phyloP scores from a whole-genome alignment of 2,797 vertebrate genomes.

The Muscicapa comitata region DNA sequence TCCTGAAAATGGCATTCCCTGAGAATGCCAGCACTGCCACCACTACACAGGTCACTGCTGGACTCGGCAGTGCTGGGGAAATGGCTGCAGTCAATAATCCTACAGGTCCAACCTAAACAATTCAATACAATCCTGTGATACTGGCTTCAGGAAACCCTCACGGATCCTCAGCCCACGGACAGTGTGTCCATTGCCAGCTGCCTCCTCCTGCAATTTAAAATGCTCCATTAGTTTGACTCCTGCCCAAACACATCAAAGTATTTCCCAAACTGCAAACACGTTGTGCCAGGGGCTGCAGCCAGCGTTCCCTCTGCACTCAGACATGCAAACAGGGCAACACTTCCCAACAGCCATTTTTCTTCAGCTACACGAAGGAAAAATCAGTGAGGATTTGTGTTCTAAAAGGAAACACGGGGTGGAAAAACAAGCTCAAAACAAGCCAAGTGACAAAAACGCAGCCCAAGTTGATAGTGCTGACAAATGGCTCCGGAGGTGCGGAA shows the following conservation, averaged over 20 bases:
- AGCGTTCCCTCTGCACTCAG: rapidly evolving
- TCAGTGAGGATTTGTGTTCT: rapidly evolving
- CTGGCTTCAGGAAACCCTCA: neutral
- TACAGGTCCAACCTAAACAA: neutral
- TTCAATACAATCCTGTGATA: rapidly evolving
- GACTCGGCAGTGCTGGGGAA: neutral
- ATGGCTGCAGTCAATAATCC: neutral
- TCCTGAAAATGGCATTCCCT: neutral
- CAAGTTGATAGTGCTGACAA: neutral
- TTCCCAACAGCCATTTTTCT: rapidly evolving
- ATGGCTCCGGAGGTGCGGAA: neutral
- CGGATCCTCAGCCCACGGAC: neutral
- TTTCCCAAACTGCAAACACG: neutral
- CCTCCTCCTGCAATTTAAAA: neutral
- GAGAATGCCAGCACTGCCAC: neutral
- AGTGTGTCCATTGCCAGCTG: neutral
- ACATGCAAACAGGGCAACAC: rapidly evolving
- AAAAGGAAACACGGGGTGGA: rapidly evolving
- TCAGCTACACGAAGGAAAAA: neutral
- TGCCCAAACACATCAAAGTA: neutral
- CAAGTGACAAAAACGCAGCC: neutral
- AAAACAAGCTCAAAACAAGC: neutral
- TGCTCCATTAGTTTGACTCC: neutral
- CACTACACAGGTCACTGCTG: neutral
- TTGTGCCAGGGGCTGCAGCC: neutral